Conservation (phyloP, 2,888 invertebrate species). For the Icerya purchasi region DNA sequence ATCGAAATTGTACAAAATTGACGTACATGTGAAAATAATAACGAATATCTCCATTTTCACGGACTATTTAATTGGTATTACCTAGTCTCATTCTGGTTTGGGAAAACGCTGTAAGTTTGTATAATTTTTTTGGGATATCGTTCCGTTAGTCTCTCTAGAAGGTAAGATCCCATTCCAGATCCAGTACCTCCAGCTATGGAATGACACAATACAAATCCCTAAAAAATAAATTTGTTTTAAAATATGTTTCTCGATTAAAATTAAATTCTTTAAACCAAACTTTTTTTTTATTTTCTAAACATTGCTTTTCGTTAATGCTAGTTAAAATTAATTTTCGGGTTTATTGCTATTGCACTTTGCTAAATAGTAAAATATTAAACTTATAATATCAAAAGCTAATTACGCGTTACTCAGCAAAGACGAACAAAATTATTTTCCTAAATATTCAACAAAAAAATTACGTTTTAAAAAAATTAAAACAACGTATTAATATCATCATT, state of each 20-base stretch:
- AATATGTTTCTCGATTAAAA: not conserved
- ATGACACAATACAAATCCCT: conserved; percentile 95
- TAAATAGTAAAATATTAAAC: too few species aligned
- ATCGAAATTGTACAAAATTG: too few species aligned
- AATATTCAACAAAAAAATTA: too few species aligned
- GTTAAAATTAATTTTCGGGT: not conserved
- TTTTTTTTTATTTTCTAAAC: not conserved
- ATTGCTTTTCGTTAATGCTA: not conserved
- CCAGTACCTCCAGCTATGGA: conserved; percentile 99
- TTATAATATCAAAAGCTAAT: too few species aligned
- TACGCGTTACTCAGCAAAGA: too few species aligned
- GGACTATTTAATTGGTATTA: too few species aligned
- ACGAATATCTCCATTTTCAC: too few species aligned
- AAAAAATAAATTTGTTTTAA: conserved; percentile 18
- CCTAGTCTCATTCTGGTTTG: conserved; percentile 85
- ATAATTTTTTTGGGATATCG: conserved; percentile 93
- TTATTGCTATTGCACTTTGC: not conserved
- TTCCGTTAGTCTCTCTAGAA: conserved; percentile 68
- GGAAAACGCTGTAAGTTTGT: conserved; percentile 97
- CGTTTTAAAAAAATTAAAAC: too few species aligned
- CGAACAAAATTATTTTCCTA: too few species aligned
- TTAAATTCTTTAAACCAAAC: not conserved
- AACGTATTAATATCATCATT: too few species aligned
- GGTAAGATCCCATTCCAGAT: conserved; percentile 95
- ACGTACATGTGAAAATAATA: too few species aligned